Conservation (phyloP, 2,797 vertebrate genomes). For the Eutrigla gurnardus region DNA sequence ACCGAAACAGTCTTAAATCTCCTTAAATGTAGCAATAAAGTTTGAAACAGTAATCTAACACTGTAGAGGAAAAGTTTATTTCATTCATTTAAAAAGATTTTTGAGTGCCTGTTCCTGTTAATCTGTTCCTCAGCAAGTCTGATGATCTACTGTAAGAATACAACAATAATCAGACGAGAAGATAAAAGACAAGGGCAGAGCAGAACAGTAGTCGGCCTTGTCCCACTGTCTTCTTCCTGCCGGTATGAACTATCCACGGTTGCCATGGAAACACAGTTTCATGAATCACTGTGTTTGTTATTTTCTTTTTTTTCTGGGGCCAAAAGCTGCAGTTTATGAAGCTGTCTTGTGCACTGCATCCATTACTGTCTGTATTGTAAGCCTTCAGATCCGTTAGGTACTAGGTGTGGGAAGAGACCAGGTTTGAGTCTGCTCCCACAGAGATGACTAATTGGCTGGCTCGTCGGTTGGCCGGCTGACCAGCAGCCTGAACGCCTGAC, state of each 20-base stretch:
- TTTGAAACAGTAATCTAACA: neutral
- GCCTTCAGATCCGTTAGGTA: constrained; percentile 60
- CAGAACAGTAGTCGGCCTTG: constrained; percentile 38
- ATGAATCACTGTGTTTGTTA: constrained; percentile 56
- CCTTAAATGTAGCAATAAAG: neutral
- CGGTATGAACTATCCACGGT: constrained; percentile 65
- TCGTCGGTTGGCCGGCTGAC: constrained; percentile 26
- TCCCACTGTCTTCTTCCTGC: constrained; percentile 55
- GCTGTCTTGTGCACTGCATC: constrained; percentile 36
- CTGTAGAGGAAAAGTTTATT: neutral
- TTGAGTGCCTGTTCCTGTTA: neutral
- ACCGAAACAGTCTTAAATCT: neutral
- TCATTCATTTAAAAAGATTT: constrained; percentile 9
- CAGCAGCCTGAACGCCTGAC: constrained; percentile 37
- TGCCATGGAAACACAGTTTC: constrained; percentile 70
- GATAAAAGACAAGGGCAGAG: constrained; percentile 34
- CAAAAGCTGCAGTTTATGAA: constrained; percentile 56
- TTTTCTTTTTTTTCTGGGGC: constrained; percentile 23
- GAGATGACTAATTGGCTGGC: constrained; percentile 65
- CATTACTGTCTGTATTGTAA: constrained; percentile 45
- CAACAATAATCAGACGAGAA: constrained; percentile 22
- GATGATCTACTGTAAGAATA: constrained; percentile 28
- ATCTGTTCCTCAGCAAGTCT: constrained; percentile 15
- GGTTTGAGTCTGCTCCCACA: constrained; percentile 59
- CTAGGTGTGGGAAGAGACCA: constrained; percentile 55